Evolutionary conservation across 2,888 invertebrate genomes (phyloP), one percentile per base, ranked within the genome.

Genomic region (Oscheius sp.): DNA sequence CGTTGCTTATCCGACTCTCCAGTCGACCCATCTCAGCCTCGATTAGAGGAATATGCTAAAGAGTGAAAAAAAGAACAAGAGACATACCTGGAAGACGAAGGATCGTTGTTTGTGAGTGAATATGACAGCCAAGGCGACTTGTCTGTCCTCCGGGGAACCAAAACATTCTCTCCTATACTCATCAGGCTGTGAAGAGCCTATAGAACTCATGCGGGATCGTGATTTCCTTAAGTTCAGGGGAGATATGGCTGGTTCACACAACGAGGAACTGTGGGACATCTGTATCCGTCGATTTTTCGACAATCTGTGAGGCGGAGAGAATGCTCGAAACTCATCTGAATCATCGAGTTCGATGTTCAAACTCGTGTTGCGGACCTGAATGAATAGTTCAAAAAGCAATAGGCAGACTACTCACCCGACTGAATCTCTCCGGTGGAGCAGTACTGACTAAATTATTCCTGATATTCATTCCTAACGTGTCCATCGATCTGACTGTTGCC

Each of bases 31-130:
- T 71, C 51, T 83, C 83, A 6, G 70, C 59, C 56, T 83, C 83
- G 45, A 83, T 70, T 26, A 84, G 70, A 9, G 82, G 77, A 65
- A 83, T 83, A 71, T 83, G 83, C 66, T 79, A 68, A 14, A 47
- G 12, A 8, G 45, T 6, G 17, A 44, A 14, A 6, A 47, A 24
- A 24, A 44, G 45, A 44, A 8, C 24, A 24, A 14, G 30, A 22
- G 17, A 47, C 56, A 6, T 30, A 74, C 74, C 62, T 74, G 72
- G 38, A 75, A 68, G 5, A 77, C 49, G 28, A 77, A 75, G 1
- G 33, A 32, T 2, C 72, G 61, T 28, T 72, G 51, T 6, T 17
- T 2, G 3, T 30, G 47, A 0, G 68, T 66, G 36, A 77, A 63
- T 22, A 77, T 56, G 14, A 77, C 51, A 24, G 69, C 77, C 12